Evolutionary conservation across 2,797 vertebrate species (phyloP).

Genomic region (Sardinella longiceps): DNA sequence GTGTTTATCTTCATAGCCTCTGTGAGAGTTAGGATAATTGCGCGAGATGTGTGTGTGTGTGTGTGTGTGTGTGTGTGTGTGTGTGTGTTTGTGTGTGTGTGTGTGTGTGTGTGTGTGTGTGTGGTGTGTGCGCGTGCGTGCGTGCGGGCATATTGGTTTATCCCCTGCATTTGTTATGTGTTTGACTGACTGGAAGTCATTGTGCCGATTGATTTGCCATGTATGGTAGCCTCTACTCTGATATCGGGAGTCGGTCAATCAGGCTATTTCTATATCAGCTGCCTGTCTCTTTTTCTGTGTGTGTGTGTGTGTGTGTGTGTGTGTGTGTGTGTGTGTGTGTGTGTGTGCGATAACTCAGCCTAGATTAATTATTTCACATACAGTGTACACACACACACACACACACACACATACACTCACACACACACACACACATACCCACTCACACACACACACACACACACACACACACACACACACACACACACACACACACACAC

Average conservation of each 20-base stretch:
- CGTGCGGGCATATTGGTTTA: background rate
- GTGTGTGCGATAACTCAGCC: background rate
- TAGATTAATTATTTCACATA: constrained; percentile 57
- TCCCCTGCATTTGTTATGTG: constrained; percentile 37
- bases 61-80: constrained; percentile 9
- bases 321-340: background rate
- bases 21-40: background rate
- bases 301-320: background rate
- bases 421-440: constrained; percentile 53
- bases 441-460: constrained; percentile 38
- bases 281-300: background rate
- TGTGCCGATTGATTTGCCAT: background rate
- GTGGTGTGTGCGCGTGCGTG: background rate
- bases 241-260: background rate
- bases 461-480: background rate
- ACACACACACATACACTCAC: background rate
- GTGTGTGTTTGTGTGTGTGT: constrained; percentile 29
- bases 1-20: background rate
- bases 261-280: constrained; percentile 30
- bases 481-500: background rate
- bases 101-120: background rate
- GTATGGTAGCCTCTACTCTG: background rate
- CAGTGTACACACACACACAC: background rate
- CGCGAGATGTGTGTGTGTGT: background rate
- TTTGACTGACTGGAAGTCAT: constrained; percentile 5